Evolutionary conservation across 2,888 invertebrate genomes (phyloP).

Genomic region (Pollenia labialis): DNA sequence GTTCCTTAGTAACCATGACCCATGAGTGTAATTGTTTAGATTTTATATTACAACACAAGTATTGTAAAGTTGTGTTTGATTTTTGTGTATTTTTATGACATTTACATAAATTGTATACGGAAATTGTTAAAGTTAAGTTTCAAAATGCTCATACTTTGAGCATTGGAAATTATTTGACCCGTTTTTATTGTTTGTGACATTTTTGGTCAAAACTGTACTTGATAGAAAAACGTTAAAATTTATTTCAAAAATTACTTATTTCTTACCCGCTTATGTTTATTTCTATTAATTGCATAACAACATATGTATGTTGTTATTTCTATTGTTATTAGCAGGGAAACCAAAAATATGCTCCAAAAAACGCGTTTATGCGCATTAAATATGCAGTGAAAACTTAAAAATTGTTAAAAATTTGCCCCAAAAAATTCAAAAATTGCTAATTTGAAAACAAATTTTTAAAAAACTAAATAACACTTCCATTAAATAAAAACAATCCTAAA

Average conservation of each 20-base stretch:
- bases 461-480: too few relatives aligned
- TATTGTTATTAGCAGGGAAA: too few relatives aligned
- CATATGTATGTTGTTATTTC: too few relatives aligned
- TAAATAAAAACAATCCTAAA: too few relatives aligned
- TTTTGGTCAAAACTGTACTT: constrained; percentile 44
- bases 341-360: too few relatives aligned
- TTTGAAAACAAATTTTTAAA: too few relatives aligned
- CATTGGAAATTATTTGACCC: constrained; percentile 14
- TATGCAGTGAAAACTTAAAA: too few relatives aligned
- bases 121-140: constrained; percentile 15
- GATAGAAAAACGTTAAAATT: neutral
- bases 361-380: too few relatives aligned
- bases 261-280: neutral
- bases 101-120: constrained; percentile 45
- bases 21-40: constrained; percentile 80
- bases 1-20: constrained; percentile 65
- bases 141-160: neutral
- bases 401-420: too few relatives aligned
- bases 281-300: too few relatives aligned
- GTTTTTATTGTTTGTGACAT: neutral
- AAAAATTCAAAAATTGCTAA: too few relatives aligned
- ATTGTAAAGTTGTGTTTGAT: constrained; percentile 77
- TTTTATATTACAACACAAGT: constrained; percentile 77
- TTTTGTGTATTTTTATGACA: constrained; percentile 63
- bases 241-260: neutral